phyloP scores from a whole-genome alignment of 2,797 vertebrate species.

The Garrulus glandarius region DNA sequence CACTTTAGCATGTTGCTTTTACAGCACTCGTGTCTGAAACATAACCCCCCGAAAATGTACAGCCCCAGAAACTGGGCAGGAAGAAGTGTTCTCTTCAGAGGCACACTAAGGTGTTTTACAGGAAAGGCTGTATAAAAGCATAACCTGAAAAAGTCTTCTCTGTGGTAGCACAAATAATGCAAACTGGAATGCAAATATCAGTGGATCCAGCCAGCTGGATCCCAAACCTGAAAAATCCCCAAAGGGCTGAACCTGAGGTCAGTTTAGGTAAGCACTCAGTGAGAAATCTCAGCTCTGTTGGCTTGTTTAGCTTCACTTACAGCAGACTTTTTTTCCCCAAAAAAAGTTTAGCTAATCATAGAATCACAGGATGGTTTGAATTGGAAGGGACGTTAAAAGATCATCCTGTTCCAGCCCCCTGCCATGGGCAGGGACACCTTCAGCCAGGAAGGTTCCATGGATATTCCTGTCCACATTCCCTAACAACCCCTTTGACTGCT shows the following conservation, averaged over 20 bases:
- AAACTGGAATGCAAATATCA: neutral
- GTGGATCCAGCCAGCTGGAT: neutral
- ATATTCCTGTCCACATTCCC: neutral
- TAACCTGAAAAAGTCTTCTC: neutral
- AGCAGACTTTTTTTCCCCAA: neutral
- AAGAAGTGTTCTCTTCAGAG: neutral
- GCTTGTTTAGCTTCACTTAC: neutral
- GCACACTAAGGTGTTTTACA: neutral
- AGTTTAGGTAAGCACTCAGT: neutral
- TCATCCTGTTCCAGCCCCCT: neutral
- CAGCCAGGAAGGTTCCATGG: neutral
- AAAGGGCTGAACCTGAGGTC: neutral
- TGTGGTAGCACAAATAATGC: neutral
- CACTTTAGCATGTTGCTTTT: neutral
- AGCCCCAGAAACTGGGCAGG: neutral
- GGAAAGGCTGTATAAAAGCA: neutral
- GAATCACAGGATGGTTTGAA: neutral
- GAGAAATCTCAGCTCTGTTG: neutral
- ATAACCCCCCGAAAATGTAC: neutral
- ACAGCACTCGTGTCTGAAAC: neutral
- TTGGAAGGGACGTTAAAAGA: neutral
- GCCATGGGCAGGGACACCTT: neutral
- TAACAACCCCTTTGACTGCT: neutral
- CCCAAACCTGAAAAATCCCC: neutral
- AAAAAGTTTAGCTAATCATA: neutral